Evolutionary conservation across 2,113 vertebrate genomes (phyloP).

Genomic region (Pseudorectes ferrugineus): DNA sequence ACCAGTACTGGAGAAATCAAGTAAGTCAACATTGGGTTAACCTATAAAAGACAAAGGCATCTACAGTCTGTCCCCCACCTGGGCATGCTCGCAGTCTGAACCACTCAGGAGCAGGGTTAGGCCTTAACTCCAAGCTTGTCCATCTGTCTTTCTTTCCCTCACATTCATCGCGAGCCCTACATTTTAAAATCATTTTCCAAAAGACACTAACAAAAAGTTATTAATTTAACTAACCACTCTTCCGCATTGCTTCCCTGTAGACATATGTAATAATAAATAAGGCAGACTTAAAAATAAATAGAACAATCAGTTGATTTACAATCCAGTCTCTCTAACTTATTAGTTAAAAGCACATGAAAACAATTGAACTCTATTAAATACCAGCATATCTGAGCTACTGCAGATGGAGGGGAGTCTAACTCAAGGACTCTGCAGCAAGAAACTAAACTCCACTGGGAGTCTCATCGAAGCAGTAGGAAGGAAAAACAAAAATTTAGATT

Average conservation of each 20-base stretch:
- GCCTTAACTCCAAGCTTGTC: not conserved
- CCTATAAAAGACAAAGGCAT: not conserved
- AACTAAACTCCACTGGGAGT: not conserved
- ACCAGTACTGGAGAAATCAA: not conserved
- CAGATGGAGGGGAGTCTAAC: not conserved
- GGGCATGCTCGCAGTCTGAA: not conserved
- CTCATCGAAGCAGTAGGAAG: not conserved
- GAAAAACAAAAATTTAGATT: not conserved
- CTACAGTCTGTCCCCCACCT: not conserved
- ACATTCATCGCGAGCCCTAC: accelerated
- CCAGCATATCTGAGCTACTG: not conserved
- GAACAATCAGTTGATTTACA: not conserved
- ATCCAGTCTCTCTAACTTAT: not conserved
- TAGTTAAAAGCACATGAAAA: not conserved
- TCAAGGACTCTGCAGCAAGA: not conserved
- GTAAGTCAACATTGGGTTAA: not conserved
- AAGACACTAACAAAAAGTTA: not conserved
- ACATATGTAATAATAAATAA: not conserved
- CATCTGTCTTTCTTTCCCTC: not conserved
- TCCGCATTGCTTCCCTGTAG: not conserved
- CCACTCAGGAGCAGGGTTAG: not conserved
- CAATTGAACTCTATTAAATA: not conserved
- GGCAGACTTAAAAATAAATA: not conserved
- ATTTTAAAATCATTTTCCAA: not conserved
- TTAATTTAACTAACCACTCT: not conserved